Evolutionary conservation across 2,888 invertebrate species (phyloP).

Genomic region (Coleophora deauratella): DNA sequence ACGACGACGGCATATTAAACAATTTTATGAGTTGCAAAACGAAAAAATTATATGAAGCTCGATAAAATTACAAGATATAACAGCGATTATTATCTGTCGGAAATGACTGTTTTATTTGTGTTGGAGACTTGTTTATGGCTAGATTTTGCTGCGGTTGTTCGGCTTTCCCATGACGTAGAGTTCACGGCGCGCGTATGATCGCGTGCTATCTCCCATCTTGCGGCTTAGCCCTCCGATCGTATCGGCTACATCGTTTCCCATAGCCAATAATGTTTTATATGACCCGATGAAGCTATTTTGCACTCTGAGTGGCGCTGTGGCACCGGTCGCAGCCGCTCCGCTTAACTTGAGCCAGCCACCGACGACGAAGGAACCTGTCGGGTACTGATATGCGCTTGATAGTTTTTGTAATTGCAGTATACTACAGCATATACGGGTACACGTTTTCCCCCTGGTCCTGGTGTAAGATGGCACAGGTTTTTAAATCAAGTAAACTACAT

Average conservation of each 20-base stretch:
- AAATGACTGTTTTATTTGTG: slow-evolving; percentile 20
- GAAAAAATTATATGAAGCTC: slow-evolving; percentile 16
- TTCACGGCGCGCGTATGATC: slow-evolving; percentile 24
- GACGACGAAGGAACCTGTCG: background rate
- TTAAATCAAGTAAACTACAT: no score
- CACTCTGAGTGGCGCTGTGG: slow-evolving; percentile 27
- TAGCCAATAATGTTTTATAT: slow-evolving; percentile 43
- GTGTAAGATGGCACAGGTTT: no score
- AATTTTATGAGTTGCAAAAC: slow-evolving; percentile 28
- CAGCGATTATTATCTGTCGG: slow-evolving; percentile 36
- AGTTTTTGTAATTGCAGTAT: slow-evolving; percentile 13
- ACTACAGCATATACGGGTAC: slow-evolving; percentile 22
- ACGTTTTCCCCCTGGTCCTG: no score
- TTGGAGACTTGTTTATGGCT: slow-evolving; percentile 40
- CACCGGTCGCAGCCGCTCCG: slow-evolving; percentile 19
- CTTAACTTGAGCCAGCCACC: no score
- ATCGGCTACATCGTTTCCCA: slow-evolving; percentile 38
- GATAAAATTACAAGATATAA: slow-evolving; percentile 32
- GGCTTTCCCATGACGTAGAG: slow-evolving; percentile 38
- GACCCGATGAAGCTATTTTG: slow-evolving; percentile 43
- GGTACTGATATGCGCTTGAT: background rate
- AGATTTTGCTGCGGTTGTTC: slow-evolving; percentile 37
- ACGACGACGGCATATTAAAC: slow-evolving; percentile 16
- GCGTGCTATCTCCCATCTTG: slow-evolving; percentile 35
- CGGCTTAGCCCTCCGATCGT: slow-evolving; percentile 31